Conservation (phyloP, 2,113 vertebrate genomes). For the Solea solea region DNA sequence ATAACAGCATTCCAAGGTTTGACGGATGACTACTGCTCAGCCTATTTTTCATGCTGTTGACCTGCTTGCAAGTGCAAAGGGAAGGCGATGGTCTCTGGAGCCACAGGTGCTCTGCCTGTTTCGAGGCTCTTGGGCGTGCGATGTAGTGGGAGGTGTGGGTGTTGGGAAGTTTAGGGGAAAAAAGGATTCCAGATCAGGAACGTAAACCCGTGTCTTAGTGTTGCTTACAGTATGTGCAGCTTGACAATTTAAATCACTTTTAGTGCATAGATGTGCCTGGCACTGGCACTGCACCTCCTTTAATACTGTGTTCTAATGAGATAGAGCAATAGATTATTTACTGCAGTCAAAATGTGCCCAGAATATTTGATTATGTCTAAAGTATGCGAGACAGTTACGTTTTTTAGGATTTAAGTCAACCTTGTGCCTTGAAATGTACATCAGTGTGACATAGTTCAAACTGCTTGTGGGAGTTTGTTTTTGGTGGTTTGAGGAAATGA, state of each 20-base stretch:
- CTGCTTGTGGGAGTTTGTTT: no score
- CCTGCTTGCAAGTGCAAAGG: conserved; percentile 34
- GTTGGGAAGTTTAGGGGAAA: conserved; percentile 17
- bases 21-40: conserved; percentile 64
- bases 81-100: conserved; percentile 24
- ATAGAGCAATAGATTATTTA: not conserved
- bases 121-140: conserved; percentile 32
- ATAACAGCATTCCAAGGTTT: conserved; percentile 66
- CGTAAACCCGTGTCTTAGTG: not conserved
- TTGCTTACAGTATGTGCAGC: not conserved
- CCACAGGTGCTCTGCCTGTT: conserved; percentile 62
- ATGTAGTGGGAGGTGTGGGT: conserved; percentile 8
- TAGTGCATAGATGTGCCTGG: no score
- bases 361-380: not conserved
- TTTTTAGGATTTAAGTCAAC: no score
- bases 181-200: not conserved
- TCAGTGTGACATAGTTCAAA: no score
- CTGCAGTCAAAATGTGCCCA: not conserved
- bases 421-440: no score
- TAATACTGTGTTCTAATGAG: not conserved
- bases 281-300: no score
- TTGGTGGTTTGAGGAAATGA: no score
- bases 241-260: not conserved
- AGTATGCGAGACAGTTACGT: conserved; percentile 22
- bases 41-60: conserved; percentile 66